phyloP scores from a whole-genome alignment of 2,888 invertebrate genomes.

The Onchidella celtica region DNA sequence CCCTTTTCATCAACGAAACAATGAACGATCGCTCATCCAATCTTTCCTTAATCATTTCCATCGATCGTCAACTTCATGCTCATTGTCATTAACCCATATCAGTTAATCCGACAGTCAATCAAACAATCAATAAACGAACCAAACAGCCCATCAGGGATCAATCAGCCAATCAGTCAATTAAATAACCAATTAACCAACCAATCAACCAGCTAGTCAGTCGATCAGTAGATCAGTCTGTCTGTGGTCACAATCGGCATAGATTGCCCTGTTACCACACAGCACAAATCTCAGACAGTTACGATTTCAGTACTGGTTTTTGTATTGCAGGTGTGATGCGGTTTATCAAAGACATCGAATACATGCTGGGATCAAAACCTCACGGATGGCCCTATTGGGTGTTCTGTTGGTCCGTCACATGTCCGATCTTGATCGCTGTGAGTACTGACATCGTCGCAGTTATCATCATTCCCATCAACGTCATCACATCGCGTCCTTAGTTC shows the following conservation, averaged over 20 bases:
- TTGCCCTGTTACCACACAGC: too few species aligned
- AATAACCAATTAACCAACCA: not conserved
- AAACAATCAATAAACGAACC: not conserved
- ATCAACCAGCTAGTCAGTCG: not conserved
- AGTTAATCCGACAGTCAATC: not conserved
- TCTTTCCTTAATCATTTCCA: too few species aligned
- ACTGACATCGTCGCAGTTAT: not conserved
- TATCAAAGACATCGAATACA: constrained; percentile 67
- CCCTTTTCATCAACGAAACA: too few species aligned
- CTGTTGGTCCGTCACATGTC: constrained; percentile 88
- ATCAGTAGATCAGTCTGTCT: too few species aligned
- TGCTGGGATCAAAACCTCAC: constrained; percentile 66
- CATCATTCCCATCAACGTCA: too few species aligned
- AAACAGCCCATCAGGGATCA: not conserved
- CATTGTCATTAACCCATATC: not conserved
- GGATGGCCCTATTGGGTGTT: constrained; percentile 84
- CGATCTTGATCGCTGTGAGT: constrained; percentile 85
- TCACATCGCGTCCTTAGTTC: too few species aligned
- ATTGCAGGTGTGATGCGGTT: constrained; percentile 63
- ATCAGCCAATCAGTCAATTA: not conserved
- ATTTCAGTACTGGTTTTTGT: too few species aligned
- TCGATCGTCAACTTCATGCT: too few species aligned
- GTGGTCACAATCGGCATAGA: too few species aligned
- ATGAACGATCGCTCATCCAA: too few species aligned
- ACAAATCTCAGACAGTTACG: too few species aligned